A percentile compares a stretch with the other conserved stretches of the same genome.
These are phyloP conservation scores for Dynastes grantii DNA, from an alignment of 2,888 invertebrate genomes.

Conservation along the genomic window DNA sequence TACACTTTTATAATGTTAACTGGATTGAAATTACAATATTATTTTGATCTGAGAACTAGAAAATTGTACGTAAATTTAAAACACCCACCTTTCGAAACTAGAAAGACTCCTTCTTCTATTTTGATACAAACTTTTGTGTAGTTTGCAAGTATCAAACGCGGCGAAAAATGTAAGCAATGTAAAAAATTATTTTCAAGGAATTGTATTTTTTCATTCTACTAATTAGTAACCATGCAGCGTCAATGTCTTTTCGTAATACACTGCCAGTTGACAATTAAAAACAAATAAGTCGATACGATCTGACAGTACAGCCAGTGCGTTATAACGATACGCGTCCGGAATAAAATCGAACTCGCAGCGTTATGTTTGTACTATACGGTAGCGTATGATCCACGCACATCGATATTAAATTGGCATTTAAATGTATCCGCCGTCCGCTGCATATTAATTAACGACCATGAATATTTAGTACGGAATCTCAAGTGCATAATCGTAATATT, in stretches of 20 bases:
- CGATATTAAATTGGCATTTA: slow-evolving; percentile 49
- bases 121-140: no score
- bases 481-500: slow-evolving; percentile 41
- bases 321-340: slow-evolving; percentile 35
- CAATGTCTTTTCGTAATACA: slow-evolving; percentile 35
- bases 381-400: slow-evolving; percentile 43
- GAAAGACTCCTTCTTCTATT: no score
- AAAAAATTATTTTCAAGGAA: no score
- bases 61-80: no score
- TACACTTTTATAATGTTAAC: no score
- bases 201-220: not conserved
- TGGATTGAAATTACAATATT: no score
- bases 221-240: slow-evolving; percentile 31
- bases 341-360: slow-evolving; percentile 9
- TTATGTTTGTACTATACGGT: slow-evolving; percentile 10
- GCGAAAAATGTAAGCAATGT: no score
- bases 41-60: no score
- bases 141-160: no score
- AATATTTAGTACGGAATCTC: slow-evolving; percentile 47
- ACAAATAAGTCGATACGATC: slow-evolving; percentile 30
- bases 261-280: slow-evolving; percentile 31
- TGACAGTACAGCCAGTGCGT: slow-evolving; percentile 21
- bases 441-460: slow-evolving; percentile 48
- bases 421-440: slow-evolving; percentile 44
- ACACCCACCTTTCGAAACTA: no score